A percentile compares a stretch with the other conserved stretches of the same genome.
Conservation (phyloP, 2,113 vertebrate species). For the Xenotilapia longispinis region DNA sequence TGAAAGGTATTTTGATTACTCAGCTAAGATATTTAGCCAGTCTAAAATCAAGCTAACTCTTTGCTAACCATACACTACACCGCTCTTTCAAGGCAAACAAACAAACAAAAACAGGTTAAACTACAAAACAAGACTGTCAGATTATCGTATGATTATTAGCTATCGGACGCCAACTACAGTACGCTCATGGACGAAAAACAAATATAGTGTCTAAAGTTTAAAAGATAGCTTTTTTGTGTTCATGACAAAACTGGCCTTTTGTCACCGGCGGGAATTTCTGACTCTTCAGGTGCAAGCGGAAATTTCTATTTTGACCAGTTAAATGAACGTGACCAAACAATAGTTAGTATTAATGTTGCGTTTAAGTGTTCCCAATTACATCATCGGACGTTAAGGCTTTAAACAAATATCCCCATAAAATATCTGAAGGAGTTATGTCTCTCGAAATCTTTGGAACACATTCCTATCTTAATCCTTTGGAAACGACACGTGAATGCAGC, state of each 20-base stretch:
- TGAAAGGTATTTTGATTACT: not conserved
- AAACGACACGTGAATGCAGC: not conserved
- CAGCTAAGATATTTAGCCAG: not conserved
- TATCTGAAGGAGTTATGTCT: not conserved
- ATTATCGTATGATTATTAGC: not conserved
- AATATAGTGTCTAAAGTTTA: not conserved
- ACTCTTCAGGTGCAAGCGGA: not conserved
- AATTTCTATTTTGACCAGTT: not conserved
- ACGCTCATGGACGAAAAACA: not conserved
- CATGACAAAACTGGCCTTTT: not conserved
- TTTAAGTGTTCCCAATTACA: not conserved
- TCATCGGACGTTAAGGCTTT: not conserved
- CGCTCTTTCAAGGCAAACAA: not conserved
- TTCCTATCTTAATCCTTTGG: not conserved
- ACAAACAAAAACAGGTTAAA: not conserved
- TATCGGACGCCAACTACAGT: accelerated
- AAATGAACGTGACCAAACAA: not conserved
- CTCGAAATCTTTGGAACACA: not conserved
- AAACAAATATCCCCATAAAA: not conserved
- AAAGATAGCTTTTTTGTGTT: accelerated
- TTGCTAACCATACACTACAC: not conserved
- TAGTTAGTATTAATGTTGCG: not conserved
- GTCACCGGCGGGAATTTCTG: conserved; percentile 18
- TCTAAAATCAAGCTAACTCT: not conserved
- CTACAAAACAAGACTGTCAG: not conserved